phyloP scores from a whole-genome alignment of 2,113 vertebrate species.

The Cacatua alba region DNA sequence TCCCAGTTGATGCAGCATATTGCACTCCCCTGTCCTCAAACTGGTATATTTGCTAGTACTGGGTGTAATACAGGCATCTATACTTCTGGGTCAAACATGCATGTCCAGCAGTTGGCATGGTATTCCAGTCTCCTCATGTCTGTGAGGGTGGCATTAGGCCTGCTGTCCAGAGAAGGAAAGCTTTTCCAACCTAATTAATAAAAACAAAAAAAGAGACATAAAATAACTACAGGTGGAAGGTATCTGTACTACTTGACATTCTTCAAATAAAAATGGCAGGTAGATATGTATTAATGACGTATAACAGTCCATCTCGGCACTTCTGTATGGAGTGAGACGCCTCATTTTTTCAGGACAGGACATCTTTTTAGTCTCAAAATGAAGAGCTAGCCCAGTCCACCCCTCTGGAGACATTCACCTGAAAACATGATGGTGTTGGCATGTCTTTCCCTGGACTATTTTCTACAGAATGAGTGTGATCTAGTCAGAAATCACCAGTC shows the following conservation, averaged over 20 bases:
- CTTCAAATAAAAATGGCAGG: background rate
- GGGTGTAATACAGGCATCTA: background rate
- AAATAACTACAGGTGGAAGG: background rate
- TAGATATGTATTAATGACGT: background rate
- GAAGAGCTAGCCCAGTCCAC: background rate
- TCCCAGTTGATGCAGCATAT: background rate
- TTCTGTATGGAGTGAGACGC: rapidly evolving
- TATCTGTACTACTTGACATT: background rate
- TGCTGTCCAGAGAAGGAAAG: background rate
- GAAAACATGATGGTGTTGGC: rapidly evolving
- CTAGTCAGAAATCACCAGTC: background rate
- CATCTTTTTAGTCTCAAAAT: background rate
- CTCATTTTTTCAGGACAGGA: background rate
- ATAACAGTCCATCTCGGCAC: background rate
- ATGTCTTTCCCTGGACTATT: background rate
- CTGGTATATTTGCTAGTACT: background rate
- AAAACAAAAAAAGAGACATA: background rate
- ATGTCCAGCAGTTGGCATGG: background rate
- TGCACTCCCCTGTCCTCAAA: background rate
- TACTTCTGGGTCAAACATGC: background rate
- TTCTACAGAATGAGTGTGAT: background rate
- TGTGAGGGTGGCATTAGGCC: background rate
- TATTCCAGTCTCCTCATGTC: rapidly evolving
- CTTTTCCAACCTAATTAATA: background rate
- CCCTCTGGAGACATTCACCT: background rate